Percentiles rank a stretch among this genome's conserved stretches.
These are phyloP conservation scores for Zootoca vivipara DNA, from an alignment of 2,113 vertebrate genomes.

Conservation along the genomic window DNA sequence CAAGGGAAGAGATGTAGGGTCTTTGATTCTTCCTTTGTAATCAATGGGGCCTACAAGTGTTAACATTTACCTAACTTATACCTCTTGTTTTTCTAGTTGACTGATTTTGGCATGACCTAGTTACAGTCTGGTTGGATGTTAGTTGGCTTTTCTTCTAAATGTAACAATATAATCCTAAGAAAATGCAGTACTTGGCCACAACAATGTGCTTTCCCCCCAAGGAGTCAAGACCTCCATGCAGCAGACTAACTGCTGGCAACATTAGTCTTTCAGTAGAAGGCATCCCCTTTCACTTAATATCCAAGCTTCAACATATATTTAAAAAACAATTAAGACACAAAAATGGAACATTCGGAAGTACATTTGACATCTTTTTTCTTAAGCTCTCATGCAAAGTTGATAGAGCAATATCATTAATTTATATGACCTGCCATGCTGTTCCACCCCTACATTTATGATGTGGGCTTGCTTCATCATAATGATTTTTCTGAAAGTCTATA, in stretches of 20 bases:
- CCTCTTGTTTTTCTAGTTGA: conserved; percentile 6
- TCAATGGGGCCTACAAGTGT: background rate
- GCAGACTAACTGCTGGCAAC: background rate
- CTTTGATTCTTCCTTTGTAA: background rate
- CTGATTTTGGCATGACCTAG: conserved; percentile 15
- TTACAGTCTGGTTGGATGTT: conserved; percentile 21
- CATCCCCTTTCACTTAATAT: conserved; percentile 41
- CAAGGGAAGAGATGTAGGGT: background rate
- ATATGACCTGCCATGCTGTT: conserved; percentile 21
- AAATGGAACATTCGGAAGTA: conserved; percentile 28
- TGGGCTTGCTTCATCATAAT: background rate
- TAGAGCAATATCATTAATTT: conserved; percentile 21
- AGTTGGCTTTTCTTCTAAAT: background rate
- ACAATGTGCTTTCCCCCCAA: conserved; percentile 36
- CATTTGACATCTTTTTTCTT: conserved; percentile 24
- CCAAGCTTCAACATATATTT: conserved; percentile 43
- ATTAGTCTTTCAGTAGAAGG: conserved; percentile 36
- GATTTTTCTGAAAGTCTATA: background rate
- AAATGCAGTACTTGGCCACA: conserved; percentile 46
- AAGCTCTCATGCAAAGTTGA: conserved; percentile 13
- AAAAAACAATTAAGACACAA: conserved; percentile 46
- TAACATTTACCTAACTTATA: background rate
- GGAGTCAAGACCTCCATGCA: conserved; percentile 26
- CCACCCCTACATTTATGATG: conserved; percentile 24
- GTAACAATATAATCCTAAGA: conserved; percentile 43